Conservation (phyloP, 2,797 vertebrate species). For the Enteromius radiatus region DNA sequence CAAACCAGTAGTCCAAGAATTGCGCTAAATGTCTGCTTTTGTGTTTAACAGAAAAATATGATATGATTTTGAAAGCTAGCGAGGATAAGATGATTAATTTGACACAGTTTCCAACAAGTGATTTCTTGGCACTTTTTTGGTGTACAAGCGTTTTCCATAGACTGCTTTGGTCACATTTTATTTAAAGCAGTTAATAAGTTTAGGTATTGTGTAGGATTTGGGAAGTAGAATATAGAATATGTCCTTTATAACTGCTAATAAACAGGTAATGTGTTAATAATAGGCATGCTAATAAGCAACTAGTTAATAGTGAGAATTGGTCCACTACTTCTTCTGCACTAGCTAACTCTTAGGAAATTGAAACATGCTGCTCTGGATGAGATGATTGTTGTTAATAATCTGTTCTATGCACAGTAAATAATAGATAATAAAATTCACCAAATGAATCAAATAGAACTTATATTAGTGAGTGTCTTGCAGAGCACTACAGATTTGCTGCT, state of each 20-base stretch:
- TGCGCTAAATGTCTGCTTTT: not conserved
- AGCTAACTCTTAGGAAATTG: not conserved
- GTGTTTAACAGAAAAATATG: not conserved
- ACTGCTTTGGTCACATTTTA: not conserved
- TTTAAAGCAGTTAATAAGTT: not conserved
- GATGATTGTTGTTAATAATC: not conserved
- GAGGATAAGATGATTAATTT: not conserved
- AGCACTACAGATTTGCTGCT: not conserved
- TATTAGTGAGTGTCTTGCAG: no score
- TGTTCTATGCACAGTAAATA: not conserved
- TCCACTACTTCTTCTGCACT: not conserved
- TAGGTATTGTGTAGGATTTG: not conserved
- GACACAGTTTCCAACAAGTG: not conserved
- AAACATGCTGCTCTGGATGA: constrained; percentile 13
- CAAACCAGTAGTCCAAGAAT: not conserved
- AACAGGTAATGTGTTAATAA: not conserved
- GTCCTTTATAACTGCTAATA: not conserved
- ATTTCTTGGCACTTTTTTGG: not conserved
- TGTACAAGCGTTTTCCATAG: not conserved
- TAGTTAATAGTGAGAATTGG: not conserved
- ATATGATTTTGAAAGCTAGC: not conserved
- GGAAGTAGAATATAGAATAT: not conserved
- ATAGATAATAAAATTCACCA: not conserved
- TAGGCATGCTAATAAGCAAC: not conserved
- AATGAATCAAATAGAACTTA: no score